Conservation (phyloP, 2,888 invertebrate genomes). For the Ophraella communa region DNA sequence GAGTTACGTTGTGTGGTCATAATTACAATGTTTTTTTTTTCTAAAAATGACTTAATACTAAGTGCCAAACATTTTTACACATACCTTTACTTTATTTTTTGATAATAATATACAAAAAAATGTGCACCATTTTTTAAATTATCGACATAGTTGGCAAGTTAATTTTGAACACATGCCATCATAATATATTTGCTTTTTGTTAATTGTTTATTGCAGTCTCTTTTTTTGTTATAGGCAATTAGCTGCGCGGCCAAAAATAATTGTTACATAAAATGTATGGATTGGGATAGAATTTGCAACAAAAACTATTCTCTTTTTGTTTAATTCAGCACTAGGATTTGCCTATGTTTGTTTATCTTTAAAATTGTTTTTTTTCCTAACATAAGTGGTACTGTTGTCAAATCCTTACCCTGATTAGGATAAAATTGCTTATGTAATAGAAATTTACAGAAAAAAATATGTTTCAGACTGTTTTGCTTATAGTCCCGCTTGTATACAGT, state of each 20-base stretch:
- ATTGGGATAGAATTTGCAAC: conserved; percentile 33
- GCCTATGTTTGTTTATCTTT: conserved; percentile 11
- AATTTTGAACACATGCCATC: conserved; percentile 49
- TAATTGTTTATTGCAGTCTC: conserved; percentile 63
- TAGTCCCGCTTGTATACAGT: not conserved
- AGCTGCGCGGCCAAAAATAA: conserved; percentile 48
- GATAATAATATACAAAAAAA: not conserved
- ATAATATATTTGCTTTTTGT: conserved; percentile 60
- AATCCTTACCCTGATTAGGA: conserved; percentile 18
- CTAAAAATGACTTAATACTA: too few relatives aligned
- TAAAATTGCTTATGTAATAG: conserved; percentile 7
- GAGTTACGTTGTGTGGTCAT: too few relatives aligned
- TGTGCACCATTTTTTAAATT: not conserved
- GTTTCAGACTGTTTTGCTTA: not conserved
- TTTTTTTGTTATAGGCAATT: conserved; percentile 54
- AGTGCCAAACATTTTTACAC: not conserved
- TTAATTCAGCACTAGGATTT: not conserved
- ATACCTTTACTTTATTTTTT: too few relatives aligned
- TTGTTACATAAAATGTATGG: conserved; percentile 8
- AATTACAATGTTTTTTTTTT: too few relatives aligned
- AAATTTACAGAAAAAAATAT: not conserved
- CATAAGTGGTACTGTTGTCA: conserved; percentile 15
- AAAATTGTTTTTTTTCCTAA: conserved; percentile 18
- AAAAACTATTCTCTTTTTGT: not conserved
- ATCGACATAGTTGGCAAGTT: conserved; percentile 4